Evolutionary conservation across 2,888 invertebrate species (phyloP).

Genomic region (Drosophila acutilabella): DNA sequence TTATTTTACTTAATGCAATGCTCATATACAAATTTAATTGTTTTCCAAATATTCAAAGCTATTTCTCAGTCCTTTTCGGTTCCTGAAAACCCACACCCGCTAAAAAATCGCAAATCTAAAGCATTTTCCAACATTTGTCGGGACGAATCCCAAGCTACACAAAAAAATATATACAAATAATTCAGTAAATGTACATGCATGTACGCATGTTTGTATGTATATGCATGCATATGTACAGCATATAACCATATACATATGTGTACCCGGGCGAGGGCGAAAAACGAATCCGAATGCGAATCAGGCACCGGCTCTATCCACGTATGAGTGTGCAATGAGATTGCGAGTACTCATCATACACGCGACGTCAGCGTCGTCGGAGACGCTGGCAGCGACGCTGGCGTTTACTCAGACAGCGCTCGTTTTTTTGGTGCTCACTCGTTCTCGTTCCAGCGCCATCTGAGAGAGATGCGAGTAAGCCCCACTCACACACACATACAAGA

Average conservation of each 20-base stretch:
- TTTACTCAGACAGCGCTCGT: conserved; percentile 53
- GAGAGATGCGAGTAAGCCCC: conserved; percentile 60
- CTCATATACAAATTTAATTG: conserved; percentile 15
- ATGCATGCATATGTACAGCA: conserved; percentile 25
- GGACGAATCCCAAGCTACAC: conserved; percentile 27
- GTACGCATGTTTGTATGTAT: conserved; percentile 14
- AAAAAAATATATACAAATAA: conserved; percentile 15
- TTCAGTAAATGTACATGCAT: conserved; percentile 17
- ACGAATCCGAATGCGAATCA: conserved; percentile 63
- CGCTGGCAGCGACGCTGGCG: conserved; percentile 40
- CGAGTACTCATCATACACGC: conserved; percentile 72
- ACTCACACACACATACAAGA: conserved; percentile 35
- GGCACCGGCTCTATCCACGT: conserved; percentile 61
- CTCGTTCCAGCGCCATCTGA: conserved; percentile 55
- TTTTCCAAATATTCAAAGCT: conserved; percentile 13
- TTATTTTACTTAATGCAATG: conserved; percentile 40
- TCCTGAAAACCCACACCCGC: not conserved
- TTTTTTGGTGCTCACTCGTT: conserved; percentile 59
- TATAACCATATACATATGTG: conserved; percentile 40
- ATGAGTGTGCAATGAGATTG: conserved; percentile 75
- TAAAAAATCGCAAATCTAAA: conserved; percentile 1
- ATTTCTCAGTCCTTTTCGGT: not conserved
- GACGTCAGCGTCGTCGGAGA: conserved; percentile 48
- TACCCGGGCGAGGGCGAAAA: conserved; percentile 23
- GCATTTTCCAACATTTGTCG: conserved; percentile 27